Evolutionary conservation across 2,888 invertebrate species (phyloP).

Genomic region (Eupithecia centaureata): DNA sequence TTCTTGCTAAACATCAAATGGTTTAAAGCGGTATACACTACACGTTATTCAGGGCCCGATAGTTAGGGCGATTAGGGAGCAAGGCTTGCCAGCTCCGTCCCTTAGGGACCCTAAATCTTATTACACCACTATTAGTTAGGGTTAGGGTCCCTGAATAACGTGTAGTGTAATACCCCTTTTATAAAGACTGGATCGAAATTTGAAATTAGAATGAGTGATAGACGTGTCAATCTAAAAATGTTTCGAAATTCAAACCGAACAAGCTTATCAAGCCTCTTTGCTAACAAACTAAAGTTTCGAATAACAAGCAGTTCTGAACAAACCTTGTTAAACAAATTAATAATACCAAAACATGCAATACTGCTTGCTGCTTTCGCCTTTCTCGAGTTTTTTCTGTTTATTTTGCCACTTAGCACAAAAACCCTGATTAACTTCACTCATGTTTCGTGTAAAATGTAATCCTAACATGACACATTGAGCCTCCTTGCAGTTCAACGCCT

Average conservation of each 20-base stretch:
- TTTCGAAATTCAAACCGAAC: background rate
- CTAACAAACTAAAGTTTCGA: background rate
- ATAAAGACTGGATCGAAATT: background rate
- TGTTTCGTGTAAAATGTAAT: background rate
- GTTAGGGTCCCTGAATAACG: too few relatives aligned
- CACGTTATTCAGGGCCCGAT: too few relatives aligned
- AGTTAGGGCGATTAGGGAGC: too few relatives aligned
- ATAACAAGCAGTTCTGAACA: background rate
- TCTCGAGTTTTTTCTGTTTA: background rate
- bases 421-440: background rate
- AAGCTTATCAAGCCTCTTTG: background rate
- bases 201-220: background rate
- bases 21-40: too few relatives aligned
- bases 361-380: background rate
- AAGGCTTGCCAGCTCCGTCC: too few relatives aligned
- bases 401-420: conserved; percentile 2
- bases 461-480: conserved; percentile 4
- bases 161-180: too few relatives aligned
- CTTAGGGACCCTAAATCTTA: too few relatives aligned
- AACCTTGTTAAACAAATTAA: background rate
- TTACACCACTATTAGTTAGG: too few relatives aligned
- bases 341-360: background rate
- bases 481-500: background rate
- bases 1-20: background rate
- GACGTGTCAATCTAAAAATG: background rate